Evolutionary conservation across 2,888 invertebrate genomes (phyloP).

Genomic region (Spodoptera picta): DNA sequence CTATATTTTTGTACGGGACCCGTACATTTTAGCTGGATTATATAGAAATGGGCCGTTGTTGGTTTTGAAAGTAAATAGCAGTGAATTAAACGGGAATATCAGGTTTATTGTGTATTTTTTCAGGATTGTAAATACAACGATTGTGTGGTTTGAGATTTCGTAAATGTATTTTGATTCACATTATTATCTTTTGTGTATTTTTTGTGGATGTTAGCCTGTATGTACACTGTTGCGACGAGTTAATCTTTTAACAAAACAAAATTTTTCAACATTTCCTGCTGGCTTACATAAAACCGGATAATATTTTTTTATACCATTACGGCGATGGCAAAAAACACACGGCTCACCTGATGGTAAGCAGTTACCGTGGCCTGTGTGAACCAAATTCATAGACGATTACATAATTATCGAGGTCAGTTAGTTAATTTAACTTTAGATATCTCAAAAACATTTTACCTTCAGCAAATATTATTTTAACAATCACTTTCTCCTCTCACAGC

Average conservation of each 20-base stretch:
- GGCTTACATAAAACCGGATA: too few relatives aligned
- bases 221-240: background rate
- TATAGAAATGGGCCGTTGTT: background rate
- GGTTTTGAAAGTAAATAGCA: conserved; percentile 10
- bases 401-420: too few relatives aligned
- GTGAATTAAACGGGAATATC: conserved; percentile 2
- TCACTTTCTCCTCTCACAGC: conserved; percentile 62
- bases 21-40: conserved; percentile 6
- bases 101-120: conserved; percentile 1
- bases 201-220: background rate
- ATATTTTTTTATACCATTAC: too few relatives aligned
- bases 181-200: background rate
- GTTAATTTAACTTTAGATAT: too few relatives aligned
- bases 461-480: conserved; percentile 2
- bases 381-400: too few relatives aligned
- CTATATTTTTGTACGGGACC: conserved; percentile 9
- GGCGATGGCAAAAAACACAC: too few relatives aligned
- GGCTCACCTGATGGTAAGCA: too few relatives aligned
- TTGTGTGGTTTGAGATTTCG: conserved; percentile 5
- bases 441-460: too few relatives aligned
- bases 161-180: conserved; percentile 1
- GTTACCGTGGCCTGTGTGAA: too few relatives aligned
- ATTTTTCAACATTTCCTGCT: too few relatives aligned
- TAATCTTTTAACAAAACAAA: background rate
- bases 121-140: conserved; percentile 7